Base-by-base conservation (phyloP, 2,797 vertebrate species). In the Enteromius anoplus region DNA sequence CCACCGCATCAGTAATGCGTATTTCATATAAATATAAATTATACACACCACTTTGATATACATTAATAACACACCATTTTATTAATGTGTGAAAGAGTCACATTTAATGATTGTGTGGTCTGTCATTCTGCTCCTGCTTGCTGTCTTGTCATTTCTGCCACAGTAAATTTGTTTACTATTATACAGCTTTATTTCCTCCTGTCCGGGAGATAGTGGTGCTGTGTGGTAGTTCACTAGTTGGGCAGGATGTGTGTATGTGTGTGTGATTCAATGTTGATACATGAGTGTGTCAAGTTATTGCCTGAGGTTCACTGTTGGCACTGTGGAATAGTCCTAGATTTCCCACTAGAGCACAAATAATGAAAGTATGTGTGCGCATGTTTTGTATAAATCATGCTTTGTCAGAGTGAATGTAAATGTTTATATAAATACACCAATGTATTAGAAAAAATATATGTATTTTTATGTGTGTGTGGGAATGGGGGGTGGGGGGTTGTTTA, bases 111-210 rank as follows among this genome's bases (percentile, higher is more conserved):
- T 72, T 80, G 88, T 90, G 77, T 76, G 58, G 69, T 84, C 89
- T 76, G 91, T 87, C 88, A 55, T 85, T 75, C 88, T 87, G 72
- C 90, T 92, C 89, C 85, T 84, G 86, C 83, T 90, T 88, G 91
- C 91, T 93, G 89, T 89, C 64, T 88, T 92, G 95, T 93, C 88
- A 89, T 87, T 87, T 82, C 83, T 92, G 89, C 93, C 90, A 91
- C 80, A 87, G 84, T 90, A 90, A 84, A 86, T 92, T 92, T 82
- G 84, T 86, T 92, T 90, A 83, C 86, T 82, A 71, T 82, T 32
- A 37, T 90, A 86, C 90, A 86, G 51, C 80, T 80, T 77, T 72
- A 70, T 88, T 90, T 84, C 76, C 90, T 90, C 34, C 86, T 78
- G 75, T 75, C 58, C 45, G 55, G 77, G 12, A 62, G 26, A 60